Conservation (phyloP, 1,140 invertebrate species). For the Trichonephila clavata region DNA sequence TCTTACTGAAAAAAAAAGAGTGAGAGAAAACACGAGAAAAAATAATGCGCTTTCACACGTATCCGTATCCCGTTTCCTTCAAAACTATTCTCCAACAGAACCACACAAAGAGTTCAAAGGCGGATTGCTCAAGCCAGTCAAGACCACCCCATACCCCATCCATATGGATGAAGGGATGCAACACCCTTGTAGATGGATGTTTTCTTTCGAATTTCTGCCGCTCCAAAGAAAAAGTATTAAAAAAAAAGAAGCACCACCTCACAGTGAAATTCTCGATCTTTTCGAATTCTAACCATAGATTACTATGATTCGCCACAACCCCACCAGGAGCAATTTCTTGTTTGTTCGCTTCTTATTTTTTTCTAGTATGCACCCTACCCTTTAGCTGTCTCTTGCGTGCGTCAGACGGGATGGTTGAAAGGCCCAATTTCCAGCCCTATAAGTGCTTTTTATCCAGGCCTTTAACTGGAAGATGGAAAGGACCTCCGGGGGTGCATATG, state of each 20-base stretch:
- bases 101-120: conserved; percentile 23
- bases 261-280: conserved; percentile 9
- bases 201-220: conserved; percentile 23
- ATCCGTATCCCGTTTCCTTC: neutral
- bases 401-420: neutral
- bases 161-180: conserved; percentile 30
- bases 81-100: neutral
- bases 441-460: conserved; percentile 29
- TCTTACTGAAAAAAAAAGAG: neutral
- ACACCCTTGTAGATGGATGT: conserved; percentile 26
- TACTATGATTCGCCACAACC: conserved; percentile 26
- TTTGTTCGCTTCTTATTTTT: neutral
- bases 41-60: neutral
- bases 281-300: conserved; percentile 41
- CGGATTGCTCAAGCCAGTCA: neutral
- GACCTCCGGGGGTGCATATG: neutral
- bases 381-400: conserved; percentile 23
- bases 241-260: neutral
- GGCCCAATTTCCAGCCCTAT: conserved; percentile 10
- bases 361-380: neutral
- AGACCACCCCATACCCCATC: neutral
- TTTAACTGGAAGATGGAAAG: conserved; percentile 37
- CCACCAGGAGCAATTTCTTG: neutral
- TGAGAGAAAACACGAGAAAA: neutral
- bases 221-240: neutral